Evolutionary conservation across 2,797 vertebrate genomes (phyloP), one percentile per base, ranked within the genome.

Genomic region (Falco berigora): DNA sequence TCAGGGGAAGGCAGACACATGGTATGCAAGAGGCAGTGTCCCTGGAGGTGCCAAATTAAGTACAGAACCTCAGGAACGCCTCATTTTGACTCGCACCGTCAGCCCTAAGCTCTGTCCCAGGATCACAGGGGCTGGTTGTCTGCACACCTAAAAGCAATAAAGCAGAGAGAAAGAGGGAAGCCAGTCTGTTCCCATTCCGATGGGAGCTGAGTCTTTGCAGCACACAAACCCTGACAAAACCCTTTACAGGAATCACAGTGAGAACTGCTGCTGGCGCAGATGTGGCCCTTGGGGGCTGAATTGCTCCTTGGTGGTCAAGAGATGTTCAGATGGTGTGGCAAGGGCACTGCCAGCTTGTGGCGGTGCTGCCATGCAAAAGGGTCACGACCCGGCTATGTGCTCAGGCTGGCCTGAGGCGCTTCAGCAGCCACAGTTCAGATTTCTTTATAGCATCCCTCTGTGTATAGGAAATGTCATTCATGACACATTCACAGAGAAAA

Each of bases 251-350:
- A 79, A 77, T 62, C 46, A 68, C 49, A 59, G 9, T 23, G n/a
- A 56, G 44, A 88, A 28, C 24, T 0, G 0, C 36, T 62, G 32
- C 36, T 23, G 20, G 38, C n/a, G 16, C 42, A 84, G 62, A 64
- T 4, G 3, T n/a, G 56, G 3, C 46, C 30, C 18, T 44, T 2
- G 1, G 36, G 17, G 27, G 10, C 38, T 49, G 21, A 76, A 59
- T 25, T 3, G 3, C 24, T 66, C 52, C 67, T 73, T 0, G 0
- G 22, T 0, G 1, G 17, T 17, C 69, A 63, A 30, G 11, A 21
- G 23, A 19, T n/a, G 11, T 59, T 90, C 61, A 36, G 20, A 8
- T 52, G 36, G 28, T 24, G 11, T 17, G 52, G 36, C 36, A 79
- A 75, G 20, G 32, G 30, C 42, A 18, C 16, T 81, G 53, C 36